Base-by-base conservation (phyloP, 2,797 vertebrate species). In the Mormyrops attenuatus region DNA sequence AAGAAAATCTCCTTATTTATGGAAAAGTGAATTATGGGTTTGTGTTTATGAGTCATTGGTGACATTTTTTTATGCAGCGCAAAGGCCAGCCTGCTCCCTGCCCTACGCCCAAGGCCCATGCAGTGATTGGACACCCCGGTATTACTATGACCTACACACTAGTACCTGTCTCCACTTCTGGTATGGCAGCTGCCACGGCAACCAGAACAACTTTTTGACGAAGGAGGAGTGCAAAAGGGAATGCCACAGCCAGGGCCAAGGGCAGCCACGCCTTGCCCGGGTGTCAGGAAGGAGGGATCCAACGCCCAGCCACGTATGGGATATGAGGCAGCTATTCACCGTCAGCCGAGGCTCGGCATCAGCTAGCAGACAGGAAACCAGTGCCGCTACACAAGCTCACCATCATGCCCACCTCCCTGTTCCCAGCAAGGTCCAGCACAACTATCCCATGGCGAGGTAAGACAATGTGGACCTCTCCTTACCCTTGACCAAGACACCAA, bases 171-270 rank as follows among this genome's bases (percentile, higher is more conserved):
- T 94, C 91, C 97, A 98, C 20, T 99, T 99, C 94, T 99, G 98
- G 99, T 99, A 96, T 0, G 98, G 99, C 0, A 95, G 97, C 87
- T 99, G 99, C 93, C 96, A 98, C 0, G 98, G 98, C 90, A 99
- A 99, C 85, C 95, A 91, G 92, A 99, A 99, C 93, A 99, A 97
- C 95, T 99, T 99, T 87, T 89, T 92, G 89, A 96, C 96, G 0
- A 95, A 96, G 90, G 96, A 95, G 1, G 97, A 97, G 89, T 99
- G 99, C 93, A 94, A 97, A 94, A 92, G 88, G 90, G 91, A 52
- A 0, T 99, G 99, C 92, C 93, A 34, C 0, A 88, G 63, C 91
- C 6, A n/a, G 89, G 11, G 38, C 88, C 88, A 0, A 52, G 30
- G 3, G 47, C 85, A 0, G 86, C 0, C 0, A 5, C 57, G 4